Evolutionary conservation across 2,797 vertebrate genomes (phyloP).

Genomic region (Telmatherina bonti): DNA sequence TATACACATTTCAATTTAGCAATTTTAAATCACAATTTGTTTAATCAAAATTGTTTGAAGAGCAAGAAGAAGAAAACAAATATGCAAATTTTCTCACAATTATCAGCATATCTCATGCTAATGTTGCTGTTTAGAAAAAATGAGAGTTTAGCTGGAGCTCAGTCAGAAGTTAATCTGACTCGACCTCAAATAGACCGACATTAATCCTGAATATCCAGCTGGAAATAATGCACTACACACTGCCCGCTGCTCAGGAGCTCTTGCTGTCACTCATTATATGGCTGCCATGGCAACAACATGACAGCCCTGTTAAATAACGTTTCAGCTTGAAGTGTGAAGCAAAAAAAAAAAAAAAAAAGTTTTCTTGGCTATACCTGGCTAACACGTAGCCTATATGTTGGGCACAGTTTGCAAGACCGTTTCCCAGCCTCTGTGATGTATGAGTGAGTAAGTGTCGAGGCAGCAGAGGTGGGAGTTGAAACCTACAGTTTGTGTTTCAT

Average conservation of each 20-base stretch:
- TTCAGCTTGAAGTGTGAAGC: slow-evolving; percentile 12
- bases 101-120: background rate
- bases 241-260: slow-evolving; percentile 3
- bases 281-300: slow-evolving; percentile 53
- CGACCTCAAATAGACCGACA: slow-evolving; percentile 32
- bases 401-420: slow-evolving; percentile 27
- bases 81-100: background rate
- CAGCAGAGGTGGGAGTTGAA: slow-evolving; percentile 41
- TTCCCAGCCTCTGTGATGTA: slow-evolving; percentile 29
- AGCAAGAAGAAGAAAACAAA: too few species aligned
- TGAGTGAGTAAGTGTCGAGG: slow-evolving; percentile 40
- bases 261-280: slow-evolving; percentile 49
- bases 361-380: slow-evolving; percentile 13
- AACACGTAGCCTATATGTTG: background rate
- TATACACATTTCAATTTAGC: too few species aligned
- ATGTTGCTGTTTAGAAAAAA: background rate
- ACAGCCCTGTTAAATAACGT: slow-evolving; percentile 27
- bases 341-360: background rate
- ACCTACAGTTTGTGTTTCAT: slow-evolving; percentile 52
- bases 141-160: slow-evolving; percentile 2
- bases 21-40: too few species aligned
- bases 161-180: slow-evolving; percentile 23
- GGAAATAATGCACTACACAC: slow-evolving; percentile 38
- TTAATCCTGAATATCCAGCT: slow-evolving; percentile 31
- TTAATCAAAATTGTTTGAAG: too few species aligned